phyloP scores from a whole-genome alignment of 2,113 vertebrate genomes.

The Mohoua ochrocephala region DNA sequence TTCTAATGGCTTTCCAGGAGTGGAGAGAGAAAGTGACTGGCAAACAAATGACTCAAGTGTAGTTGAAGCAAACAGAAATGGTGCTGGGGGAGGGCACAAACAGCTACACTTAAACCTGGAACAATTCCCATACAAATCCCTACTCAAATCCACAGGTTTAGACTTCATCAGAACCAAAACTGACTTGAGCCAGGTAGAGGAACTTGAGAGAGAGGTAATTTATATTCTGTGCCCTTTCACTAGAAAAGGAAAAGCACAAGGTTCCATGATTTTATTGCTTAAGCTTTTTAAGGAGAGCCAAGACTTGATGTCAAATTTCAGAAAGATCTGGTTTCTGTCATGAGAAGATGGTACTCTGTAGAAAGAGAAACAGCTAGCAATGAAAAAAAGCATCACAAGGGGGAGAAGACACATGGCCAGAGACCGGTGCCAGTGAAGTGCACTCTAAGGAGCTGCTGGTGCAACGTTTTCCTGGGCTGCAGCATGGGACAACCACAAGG shows the following conservation, averaged over 20 bases:
- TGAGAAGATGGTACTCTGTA: neutral
- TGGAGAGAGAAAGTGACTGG: neutral
- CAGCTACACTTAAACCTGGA: neutral
- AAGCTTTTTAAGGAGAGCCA: neutral
- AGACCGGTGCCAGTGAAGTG: neutral
- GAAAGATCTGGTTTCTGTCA: neutral
- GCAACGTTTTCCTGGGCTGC: neutral
- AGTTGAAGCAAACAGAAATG: neutral
- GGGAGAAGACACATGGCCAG: neutral
- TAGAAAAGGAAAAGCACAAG: neutral
- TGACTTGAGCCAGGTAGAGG: neutral
- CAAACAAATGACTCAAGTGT: neutral
- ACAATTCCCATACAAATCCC: neutral
- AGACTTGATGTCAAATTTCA: constrained; percentile 14
- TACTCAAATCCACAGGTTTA: neutral
- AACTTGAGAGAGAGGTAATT: neutral
- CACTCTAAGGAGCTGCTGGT: neutral
- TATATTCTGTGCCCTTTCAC: neutral
- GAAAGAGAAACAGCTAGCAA: neutral
- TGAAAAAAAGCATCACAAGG: neutral
- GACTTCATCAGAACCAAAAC: neutral
- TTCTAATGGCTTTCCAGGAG: constrained; percentile 9
- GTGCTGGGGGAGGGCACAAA: neutral
- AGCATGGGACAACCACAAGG: neutral
- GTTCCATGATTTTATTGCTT: neutral